Evolutionary conservation across 2,113 vertebrate genomes (phyloP), one percentile per base, ranked within the genome.

Genomic region (Camelus bactrianus): DNA sequence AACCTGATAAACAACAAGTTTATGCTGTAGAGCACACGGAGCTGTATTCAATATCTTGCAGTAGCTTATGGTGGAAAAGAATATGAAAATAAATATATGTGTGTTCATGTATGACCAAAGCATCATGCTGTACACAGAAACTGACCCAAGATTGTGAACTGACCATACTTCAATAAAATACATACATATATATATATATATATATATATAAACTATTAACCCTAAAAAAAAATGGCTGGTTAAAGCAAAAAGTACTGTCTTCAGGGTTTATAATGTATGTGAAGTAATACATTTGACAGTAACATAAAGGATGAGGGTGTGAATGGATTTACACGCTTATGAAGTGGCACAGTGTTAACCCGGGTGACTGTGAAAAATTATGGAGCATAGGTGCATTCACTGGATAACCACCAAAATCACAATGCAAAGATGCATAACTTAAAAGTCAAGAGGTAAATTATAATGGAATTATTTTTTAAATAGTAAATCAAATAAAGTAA

Each of bases 301-400:
- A 1, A 30, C 54, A 30, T 1, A 19, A 26, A 22, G n/a, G n/a
- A 6, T 0, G 2, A 35, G 28, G 30, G 6, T 32, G 13, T 11
- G 20, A 6, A 3, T 1, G 6, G 22, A 6, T 0, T 20, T 8
- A 0, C 1, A 50, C 42, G 42, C 3, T 4, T 28, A 1, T 2
- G 10, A 35, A 26, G 28, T 6, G n/a, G 24, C 3, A 10, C 35
- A 8, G 2, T 1, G 0, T 5, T 20, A 50, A 15, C 28, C 11
- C 54, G 1, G 26, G 22, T 1, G 46, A 28, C 20, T 15, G 15
- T 1, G 30, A 15, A 30, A 42, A 22, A 6, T 5, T 4, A 6
- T 13, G 28, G n/a, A 1, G 0, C 7, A 10, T 2, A 0, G 1
- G 2, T 5, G 9, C 0, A 13, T 0, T 5, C 15, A 11, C 16